These are phyloP conservation scores for Eremobia ochroleuca DNA, from an alignment of 2,888 invertebrate species.

Conservation along the genomic window DNA sequence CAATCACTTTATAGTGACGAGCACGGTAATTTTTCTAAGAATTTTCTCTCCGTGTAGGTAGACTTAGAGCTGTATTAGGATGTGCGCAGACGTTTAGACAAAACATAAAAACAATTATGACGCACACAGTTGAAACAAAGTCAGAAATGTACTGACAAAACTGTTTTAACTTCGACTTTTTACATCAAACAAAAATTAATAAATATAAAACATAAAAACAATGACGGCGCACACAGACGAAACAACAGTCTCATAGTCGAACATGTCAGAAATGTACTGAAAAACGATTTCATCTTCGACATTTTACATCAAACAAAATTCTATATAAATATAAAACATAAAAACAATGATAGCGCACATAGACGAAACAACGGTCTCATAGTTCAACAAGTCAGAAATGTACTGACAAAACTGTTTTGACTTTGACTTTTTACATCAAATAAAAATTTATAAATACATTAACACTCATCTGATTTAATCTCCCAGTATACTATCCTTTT, in stretches of 20 bases:
- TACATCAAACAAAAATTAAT: no score
- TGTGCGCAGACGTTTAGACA: not conserved
- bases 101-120: not conserved
- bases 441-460: not conserved
- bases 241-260: not conserved
- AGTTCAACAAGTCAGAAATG: not conserved
- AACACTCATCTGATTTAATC: not conserved
- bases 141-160: not conserved
- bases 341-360: not conserved
- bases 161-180: not conserved
- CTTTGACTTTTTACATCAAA: not conserved
- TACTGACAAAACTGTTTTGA: not conserved
- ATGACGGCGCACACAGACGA: not conserved
- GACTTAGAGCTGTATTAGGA: not conserved
- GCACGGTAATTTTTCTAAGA: no score
- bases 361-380: not conserved
- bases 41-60: no score
- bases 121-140: not conserved
- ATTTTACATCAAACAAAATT: not conserved
- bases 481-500: slow-evolving; percentile 1
- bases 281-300: not conserved
- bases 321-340: not conserved
- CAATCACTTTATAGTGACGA: no score
- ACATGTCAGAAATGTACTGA: not conserved
- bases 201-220: slow-evolving; percentile 2